Base-by-base conservation (phyloP, 1,140 invertebrate species). In the Zaprionus ghesquierei region DNA sequence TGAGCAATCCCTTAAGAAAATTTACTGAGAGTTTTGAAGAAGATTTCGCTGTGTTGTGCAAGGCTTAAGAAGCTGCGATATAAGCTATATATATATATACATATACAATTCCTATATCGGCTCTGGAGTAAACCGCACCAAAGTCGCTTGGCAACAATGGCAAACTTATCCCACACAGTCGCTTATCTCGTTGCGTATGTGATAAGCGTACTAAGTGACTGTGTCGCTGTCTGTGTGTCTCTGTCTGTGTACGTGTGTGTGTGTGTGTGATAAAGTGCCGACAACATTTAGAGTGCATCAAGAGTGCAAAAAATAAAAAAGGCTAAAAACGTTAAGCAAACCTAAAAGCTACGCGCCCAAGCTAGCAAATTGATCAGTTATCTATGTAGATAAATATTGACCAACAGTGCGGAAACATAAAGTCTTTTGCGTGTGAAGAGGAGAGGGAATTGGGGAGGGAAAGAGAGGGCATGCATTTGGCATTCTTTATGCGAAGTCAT, bases 281-380 rank as follows among this genome's bases (percentile, higher is more conserved):
- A 22, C 41, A 56, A 71, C 54, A 59, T 59, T 66, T 53, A 27
- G 20, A 59, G 61, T 66, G 62, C 62, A 72, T 31, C 69, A 58
- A 66, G n/a, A n/a, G 35, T 66, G 63, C 46, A 54, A 44, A 65
- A 31, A n/a, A n/a, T n/a, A n/a, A n/a, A 38, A 33, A 49, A 29
- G 23, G 10, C 22, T 46, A 10, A 55, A 22, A 54, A 13, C 46
- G 23, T 2, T 13, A 13, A 50, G 22, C 46, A 49, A 23, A 49
- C 10, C n/a, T n/a, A 46, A 22, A 44, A 23, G 23, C 22, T 41
- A 18, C 15, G 38, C 38, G 15, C 38, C 15, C 15, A 41, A 25
- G 46, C 18, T 50, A 50, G 20, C 13, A 50, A 25, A 51, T 51
- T 25, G 49, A 51, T 51, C 49, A 51, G 23, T 25, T 51, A 13